These are phyloP conservation scores for Cacoxenus indagator DNA, from an alignment of 2,888 invertebrate species.

Conservation along the genomic window DNA sequence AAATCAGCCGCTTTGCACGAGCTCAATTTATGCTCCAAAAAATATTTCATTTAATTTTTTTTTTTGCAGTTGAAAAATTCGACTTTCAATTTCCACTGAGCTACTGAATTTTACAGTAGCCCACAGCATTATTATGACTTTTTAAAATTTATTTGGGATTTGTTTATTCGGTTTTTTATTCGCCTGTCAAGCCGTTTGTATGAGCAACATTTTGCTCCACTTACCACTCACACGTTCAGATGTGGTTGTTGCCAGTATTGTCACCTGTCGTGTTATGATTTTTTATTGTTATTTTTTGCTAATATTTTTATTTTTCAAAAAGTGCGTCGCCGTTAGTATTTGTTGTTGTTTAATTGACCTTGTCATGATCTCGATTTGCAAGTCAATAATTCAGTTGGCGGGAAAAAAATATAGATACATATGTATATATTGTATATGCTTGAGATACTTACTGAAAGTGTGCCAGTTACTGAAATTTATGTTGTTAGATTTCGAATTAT, in stretches of 20 bases:
- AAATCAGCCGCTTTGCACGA: not conserved
- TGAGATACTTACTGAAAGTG: not conserved
- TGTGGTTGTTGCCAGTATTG: conserved; percentile 48
- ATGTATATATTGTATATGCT: not conserved
- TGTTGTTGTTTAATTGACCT: conserved; percentile 42
- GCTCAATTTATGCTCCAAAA: not conserved
- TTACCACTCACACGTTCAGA: conserved; percentile 41
- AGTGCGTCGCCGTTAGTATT: conserved; percentile 5
- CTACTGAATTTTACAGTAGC: not conserved
- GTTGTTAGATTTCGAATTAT: not conserved
- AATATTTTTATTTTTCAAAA: conserved; percentile 31
- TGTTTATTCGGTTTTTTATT: conserved; percentile 16
- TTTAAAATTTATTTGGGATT: no score
- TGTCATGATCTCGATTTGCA: conserved; percentile 54
- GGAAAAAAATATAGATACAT: not conserved
- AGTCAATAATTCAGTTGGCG: conserved; percentile 43
- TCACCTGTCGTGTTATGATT: conserved; percentile 56
- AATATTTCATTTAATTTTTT: no score
- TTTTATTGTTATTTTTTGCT: conserved; percentile 13
- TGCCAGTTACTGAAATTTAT: not conserved
- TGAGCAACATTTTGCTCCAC: conserved; percentile 51
- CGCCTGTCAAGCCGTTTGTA: conserved; percentile 52
- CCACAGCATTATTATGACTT: not conserved
- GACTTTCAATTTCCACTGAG: not conserved
- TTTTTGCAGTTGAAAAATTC: no score